phyloP scores from a whole-genome alignment of 2,888 invertebrate genomes.

The Heliconius charithonia region DNA sequence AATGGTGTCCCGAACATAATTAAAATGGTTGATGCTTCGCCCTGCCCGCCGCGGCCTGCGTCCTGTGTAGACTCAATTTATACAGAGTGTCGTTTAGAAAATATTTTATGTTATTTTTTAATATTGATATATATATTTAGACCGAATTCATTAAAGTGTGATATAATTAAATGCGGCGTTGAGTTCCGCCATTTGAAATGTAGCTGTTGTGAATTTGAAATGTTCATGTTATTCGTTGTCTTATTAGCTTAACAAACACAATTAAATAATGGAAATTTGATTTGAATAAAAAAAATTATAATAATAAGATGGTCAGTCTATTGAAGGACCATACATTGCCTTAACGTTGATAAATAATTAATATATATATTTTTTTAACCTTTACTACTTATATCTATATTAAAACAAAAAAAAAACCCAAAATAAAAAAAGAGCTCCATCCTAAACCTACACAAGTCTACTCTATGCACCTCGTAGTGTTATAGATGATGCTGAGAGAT shows the following conservation, averaged over 20 bases:
- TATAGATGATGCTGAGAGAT: slow-evolving; percentile 75
- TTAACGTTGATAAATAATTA: no score
- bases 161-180: background rate
- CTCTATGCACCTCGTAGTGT: slow-evolving; percentile 55
- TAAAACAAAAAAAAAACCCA: background rate
- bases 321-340: no score
- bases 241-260: no score
- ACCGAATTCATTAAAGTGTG: background rate
- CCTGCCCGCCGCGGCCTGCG: slow-evolving; percentile 70
- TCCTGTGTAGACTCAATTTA: slow-evolving; percentile 52
- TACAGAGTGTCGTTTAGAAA: slow-evolving; percentile 49
- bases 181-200: background rate
- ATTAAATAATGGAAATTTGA: no score
- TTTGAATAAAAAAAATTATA: no score
- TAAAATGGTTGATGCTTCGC: slow-evolving; percentile 83
- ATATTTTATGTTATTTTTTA: background rate
- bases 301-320: no score
- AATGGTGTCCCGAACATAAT: slow-evolving; percentile 83
- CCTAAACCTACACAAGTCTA: background rate
- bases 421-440: background rate
- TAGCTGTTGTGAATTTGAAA: background rate
- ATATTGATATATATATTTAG: background rate
- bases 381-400: no score
- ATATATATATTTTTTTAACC: no score
- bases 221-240: no score